These are phyloP conservation scores for Danaus chrysippus DNA, from an alignment of 2,888 invertebrate genomes.

Conservation along the genomic window DNA sequence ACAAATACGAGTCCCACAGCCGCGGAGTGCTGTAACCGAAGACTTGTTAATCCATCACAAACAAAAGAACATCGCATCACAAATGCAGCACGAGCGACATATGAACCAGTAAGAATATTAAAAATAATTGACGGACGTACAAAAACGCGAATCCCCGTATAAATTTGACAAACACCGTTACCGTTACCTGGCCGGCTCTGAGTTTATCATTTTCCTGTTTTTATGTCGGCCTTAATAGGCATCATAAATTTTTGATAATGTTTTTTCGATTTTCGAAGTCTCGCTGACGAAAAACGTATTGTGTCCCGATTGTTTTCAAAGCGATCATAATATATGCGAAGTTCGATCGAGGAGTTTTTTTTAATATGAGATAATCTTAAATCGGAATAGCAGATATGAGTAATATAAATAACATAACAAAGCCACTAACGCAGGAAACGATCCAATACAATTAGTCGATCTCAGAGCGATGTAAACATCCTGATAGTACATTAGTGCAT, in stretches of 20 bases:
- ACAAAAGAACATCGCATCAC: background rate
- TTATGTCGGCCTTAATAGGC: slow-evolving; percentile 63
- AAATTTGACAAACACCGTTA: slow-evolving; percentile 65
- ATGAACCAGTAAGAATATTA: slow-evolving; percentile 39
- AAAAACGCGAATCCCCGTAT: slow-evolving; percentile 44
- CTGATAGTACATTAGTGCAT: slow-evolving; percentile 52
- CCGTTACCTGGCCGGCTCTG: slow-evolving; percentile 55
- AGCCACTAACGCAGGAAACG: slow-evolving; percentile 3
- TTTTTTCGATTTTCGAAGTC: slow-evolving; percentile 54
- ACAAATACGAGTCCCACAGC: slow-evolving; percentile 12
- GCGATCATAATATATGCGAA: background rate
- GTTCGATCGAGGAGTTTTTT: background rate
- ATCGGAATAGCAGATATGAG: too few species aligned
- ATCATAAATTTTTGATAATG: slow-evolving; percentile 72
- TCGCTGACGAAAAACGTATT: slow-evolving; percentile 24
- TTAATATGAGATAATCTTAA: too few species aligned
- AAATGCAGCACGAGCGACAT: slow-evolving; percentile 1
- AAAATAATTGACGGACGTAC: slow-evolving; percentile 54
- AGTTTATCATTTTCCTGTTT: slow-evolving; percentile 66
- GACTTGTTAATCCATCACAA: slow-evolving; percentile 6
- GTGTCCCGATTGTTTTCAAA: background rate
- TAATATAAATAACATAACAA: background rate
- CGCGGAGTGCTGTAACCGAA: slow-evolving; percentile 9
- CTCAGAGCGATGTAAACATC: slow-evolving; percentile 35
- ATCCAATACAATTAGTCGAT: slow-evolving; percentile 24